Evolutionary conservation across 2,113 vertebrate genomes (phyloP).

Genomic region (Tringa solitaria): DNA sequence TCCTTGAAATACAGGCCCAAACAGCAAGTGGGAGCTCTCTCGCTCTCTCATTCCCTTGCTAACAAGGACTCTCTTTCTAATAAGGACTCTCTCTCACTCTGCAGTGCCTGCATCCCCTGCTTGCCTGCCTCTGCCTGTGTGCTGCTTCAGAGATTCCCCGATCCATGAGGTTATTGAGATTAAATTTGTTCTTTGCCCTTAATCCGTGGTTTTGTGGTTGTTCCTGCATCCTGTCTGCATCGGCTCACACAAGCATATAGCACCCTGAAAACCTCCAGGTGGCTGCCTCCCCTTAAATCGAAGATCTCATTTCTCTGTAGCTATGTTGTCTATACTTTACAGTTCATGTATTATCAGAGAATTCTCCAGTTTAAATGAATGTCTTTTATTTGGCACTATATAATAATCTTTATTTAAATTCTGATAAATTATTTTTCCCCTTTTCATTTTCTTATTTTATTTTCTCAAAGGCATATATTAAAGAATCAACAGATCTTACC

Average conservation of each 20-base stretch:
- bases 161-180: too few species aligned
- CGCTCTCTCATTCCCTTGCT: too few species aligned
- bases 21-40: too few species aligned
- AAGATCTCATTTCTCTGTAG: background rate
- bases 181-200: too few species aligned
- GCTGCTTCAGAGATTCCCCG: too few species aligned
- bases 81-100: too few species aligned
- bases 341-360: background rate
- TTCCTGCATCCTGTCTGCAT: too few species aligned
- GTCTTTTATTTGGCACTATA: background rate
- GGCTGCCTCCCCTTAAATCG: background rate
- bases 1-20: too few species aligned
- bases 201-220: too few species aligned
- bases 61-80: too few species aligned
- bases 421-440: background rate
- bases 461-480: background rate
- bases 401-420: background rate
- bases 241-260: background rate
- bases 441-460: background rate
- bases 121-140: too few species aligned
- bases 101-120: too few species aligned
- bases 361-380: background rate
- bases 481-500: background rate
- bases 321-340: background rate
- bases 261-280: background rate